Base-by-base conservation (phyloP, 2,888 invertebrate species). In the Anarsia innoxiella region DNA sequence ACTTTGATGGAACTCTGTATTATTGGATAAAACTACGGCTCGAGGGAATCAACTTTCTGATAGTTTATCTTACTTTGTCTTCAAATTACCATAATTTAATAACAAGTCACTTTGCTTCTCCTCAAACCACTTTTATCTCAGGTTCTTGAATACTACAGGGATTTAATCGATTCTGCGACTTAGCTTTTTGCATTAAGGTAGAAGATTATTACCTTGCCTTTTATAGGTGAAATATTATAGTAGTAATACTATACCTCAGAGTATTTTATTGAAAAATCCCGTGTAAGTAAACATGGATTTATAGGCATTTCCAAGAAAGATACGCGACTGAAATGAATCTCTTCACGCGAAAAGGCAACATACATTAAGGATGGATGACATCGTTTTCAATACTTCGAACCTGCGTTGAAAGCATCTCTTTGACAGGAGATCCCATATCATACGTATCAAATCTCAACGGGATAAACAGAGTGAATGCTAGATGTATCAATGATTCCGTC, bases 21-120 rank as follows among this genome's bases (percentile, higher is more conserved):
- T 40, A 40, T 40, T 42, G 31, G 37, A 42, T 40, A 40, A 42
- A 43, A 40, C 37, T 32, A 26, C 26, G 27, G 15, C 37, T 28
- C 36, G 15, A 37, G 45, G 25, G 42, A 42, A 38, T 40, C 28
- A 47, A 47, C 39, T 47, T 47, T 35, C 31, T 40, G 31, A 44
- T 42, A 37, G 39, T 37, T 43, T 30, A 38, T 33, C 37, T 37
- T 27, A 43, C 43, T 43, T 37, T 38, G 37, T 40, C 37, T 40
- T 23, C 31, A 37, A 37, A 43, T 43, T 43, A 40, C 36, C 40
- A 43, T 43, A 43, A 43, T 36, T 37, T 43, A 36, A 37, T 40
- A 40, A 33, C 33, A 26, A 37, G 36, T 36, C 36, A 40, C 36
- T 38, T 33, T 29, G 30, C n/a, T 37, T 42, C 35, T 16, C 11